A percentile compares a stretch with the other conserved stretches of the same genome.
Conservation (phyloP, 2,888 invertebrate species). For the Papilio gigon region DNA sequence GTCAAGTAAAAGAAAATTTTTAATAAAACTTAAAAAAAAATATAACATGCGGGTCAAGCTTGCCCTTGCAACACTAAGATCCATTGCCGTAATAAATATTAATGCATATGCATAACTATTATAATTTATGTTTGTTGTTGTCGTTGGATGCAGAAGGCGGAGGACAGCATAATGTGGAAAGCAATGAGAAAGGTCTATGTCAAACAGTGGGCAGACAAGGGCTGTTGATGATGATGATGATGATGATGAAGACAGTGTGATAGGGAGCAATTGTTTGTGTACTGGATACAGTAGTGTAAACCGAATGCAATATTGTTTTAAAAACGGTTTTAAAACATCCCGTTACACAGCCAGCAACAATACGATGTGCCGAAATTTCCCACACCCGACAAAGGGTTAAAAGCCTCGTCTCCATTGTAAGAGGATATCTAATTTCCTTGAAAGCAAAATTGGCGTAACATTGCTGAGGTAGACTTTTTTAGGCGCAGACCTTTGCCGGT, state of each 20-base stretch:
- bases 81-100: no score
- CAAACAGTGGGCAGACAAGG: no score
- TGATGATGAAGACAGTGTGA: neutral
- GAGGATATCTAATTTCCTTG: constrained; percentile 82
- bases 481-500: constrained; percentile 66
- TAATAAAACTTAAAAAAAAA: constrained; percentile 3
- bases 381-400: constrained; percentile 78
- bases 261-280: neutral
- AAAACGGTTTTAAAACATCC: constrained; percentile 37
- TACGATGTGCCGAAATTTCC: constrained; percentile 67
- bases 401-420: constrained; percentile 71
- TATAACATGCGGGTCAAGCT: neutral
- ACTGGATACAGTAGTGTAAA: neutral
- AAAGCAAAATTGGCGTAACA: constrained; percentile 82
- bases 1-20: constrained; percentile 13
- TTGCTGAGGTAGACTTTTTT: constrained; percentile 65
- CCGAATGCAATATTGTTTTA: neutral
- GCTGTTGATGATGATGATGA: no score
- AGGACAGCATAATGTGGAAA: no score
- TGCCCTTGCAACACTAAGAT: no score
- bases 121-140: no score
- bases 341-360: constrained; percentile 53
- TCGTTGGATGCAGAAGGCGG: no score
- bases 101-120: no score
- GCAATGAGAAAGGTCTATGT: no score